Conservation (phyloP, 2,888 invertebrate species). For the Chorisops tibialis region DNA sequence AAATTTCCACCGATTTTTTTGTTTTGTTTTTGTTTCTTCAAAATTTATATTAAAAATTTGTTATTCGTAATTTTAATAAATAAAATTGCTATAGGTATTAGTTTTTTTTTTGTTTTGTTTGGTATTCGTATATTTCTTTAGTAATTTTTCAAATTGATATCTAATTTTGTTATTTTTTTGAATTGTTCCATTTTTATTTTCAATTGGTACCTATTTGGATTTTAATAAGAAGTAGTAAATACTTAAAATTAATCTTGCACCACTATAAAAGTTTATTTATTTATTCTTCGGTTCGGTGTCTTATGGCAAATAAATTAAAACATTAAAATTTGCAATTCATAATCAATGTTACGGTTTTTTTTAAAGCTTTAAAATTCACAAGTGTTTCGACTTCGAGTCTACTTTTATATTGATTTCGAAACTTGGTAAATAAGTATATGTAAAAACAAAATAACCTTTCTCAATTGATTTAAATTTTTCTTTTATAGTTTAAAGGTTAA, state of each 20-base stretch:
- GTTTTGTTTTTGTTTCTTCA: slow-evolving; percentile 16
- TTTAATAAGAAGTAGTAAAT: slow-evolving; percentile 20
- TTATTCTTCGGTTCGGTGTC: no score
- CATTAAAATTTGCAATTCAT: no score
- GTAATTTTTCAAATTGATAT: slow-evolving; percentile 17
- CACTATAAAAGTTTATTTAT: slow-evolving; percentile 2
- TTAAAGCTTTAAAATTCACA: no score
- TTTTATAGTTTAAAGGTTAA: no score
- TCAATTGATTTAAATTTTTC: no score
- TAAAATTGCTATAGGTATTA: slow-evolving; percentile 17
- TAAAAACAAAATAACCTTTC: no score
- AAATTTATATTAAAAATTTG: slow-evolving; percentile 26
- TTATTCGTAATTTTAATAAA: slow-evolving; percentile 25
- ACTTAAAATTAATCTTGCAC: slow-evolving; percentile 21
- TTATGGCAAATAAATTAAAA: no score
- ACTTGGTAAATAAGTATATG: no score
- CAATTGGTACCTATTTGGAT: slow-evolving; percentile 20
- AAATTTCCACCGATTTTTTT: slow-evolving; percentile 17
- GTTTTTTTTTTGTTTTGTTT: slow-evolving; percentile 6
- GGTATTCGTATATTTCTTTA: slow-evolving; percentile 21
- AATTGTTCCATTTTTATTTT: slow-evolving; percentile 4
- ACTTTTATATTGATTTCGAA: no score
- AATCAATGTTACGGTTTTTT: no score
- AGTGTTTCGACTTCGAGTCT: no score
- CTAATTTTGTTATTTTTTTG: slow-evolving; percentile 12